Evolutionary conservation across 2,797 vertebrate species (phyloP), one percentile per base, ranked within the genome.

Genomic region (Phoxinus dragarum): DNA sequence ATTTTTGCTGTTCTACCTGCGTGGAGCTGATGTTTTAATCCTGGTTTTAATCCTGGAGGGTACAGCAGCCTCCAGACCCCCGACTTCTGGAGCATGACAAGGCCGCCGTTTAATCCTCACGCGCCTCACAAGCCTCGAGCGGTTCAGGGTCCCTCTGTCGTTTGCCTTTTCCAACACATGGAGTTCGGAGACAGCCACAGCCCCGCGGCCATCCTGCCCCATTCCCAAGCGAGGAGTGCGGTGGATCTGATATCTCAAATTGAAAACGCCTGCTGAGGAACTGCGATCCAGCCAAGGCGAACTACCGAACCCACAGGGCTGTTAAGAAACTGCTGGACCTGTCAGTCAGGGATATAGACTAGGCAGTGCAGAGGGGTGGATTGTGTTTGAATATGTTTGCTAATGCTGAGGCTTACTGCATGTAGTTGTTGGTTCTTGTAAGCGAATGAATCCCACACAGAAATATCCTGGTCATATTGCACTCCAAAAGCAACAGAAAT

Each of bases 21-120:
- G 31, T 83, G 71, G 14, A 67, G 81, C 81, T 86, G 87, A 88
- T 88, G 87, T 88, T 86, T 88, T 83, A 88, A 88, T 88, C 87
- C 68, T 38, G 66, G 61, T 84, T 88, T 88, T 86, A 88, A 86
- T 85, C 87, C 78, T 68, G 47, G 82, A 74, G 81, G 40, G 27
- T 83, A 56, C 31, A 44, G 84, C 64, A 80, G 76, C 68, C 44
- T 80, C 59, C 74, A 88, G 79, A 88, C 83, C 81, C 84, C 81
- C 16, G 54, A 72, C 84, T 84, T 27, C 9, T 81, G 77, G 87
- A 86, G 76, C 84, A 66, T 86, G 77, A 86, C 84, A 75, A 80
- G 81, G 71, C 84, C 54, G 19, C 23, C n/a, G n/a, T 79, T 78
- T 83, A 84, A 86, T 86, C 80, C 77, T n/a, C 67, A 59, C 42